phyloP scores from a whole-genome alignment of 1,140 invertebrate genomes.

The Hyphantria cunea region DNA sequence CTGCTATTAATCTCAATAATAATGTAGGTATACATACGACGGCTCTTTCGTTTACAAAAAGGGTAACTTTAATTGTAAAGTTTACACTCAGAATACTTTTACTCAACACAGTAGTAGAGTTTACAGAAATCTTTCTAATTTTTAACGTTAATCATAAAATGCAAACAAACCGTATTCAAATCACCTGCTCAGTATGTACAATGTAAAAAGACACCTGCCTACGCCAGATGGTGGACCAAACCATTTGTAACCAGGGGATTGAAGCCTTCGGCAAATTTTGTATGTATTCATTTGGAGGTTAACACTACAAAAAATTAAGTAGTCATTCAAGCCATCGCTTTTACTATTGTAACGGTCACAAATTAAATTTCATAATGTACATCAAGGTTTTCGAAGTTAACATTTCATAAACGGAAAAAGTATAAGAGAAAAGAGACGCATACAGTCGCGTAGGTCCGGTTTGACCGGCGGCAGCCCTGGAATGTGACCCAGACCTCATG shows the following conservation, averaged over 20 bases:
- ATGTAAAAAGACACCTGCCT: constrained; percentile 69
- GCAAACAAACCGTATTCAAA: constrained; percentile 61
- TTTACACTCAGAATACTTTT: too few relatives aligned
- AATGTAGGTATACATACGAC: background rate
- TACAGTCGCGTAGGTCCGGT: constrained; percentile 61
- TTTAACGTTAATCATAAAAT: constrained; percentile 1
- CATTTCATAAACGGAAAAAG: constrained; percentile 32
- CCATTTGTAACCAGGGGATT: constrained; percentile 33
- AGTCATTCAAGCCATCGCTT: too few relatives aligned
- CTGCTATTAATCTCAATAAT: background rate
- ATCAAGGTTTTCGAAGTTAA: background rate
- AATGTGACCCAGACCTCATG: constrained; percentile 76
- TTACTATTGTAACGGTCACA: too few relatives aligned
- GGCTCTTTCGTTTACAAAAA: constrained; percentile 1
- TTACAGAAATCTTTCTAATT: too few relatives aligned
- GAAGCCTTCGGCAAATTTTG: constrained; percentile 28
- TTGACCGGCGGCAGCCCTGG: constrained; percentile 59
- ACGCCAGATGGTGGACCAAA: constrained; percentile 71
- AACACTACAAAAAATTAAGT: too few relatives aligned
- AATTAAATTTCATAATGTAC: too few relatives aligned
- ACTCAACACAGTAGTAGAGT: too few relatives aligned
- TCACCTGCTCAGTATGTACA: constrained; percentile 75
- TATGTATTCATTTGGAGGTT: background rate
- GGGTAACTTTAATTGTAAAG: too few relatives aligned
- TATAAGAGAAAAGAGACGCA: constrained; percentile 30